A percentile compares a stretch with the other conserved stretches of the same genome.
Evolutionary conservation across 2,888 invertebrate genomes (phyloP).

Genomic region (Sarcophaga rosellei): DNA sequence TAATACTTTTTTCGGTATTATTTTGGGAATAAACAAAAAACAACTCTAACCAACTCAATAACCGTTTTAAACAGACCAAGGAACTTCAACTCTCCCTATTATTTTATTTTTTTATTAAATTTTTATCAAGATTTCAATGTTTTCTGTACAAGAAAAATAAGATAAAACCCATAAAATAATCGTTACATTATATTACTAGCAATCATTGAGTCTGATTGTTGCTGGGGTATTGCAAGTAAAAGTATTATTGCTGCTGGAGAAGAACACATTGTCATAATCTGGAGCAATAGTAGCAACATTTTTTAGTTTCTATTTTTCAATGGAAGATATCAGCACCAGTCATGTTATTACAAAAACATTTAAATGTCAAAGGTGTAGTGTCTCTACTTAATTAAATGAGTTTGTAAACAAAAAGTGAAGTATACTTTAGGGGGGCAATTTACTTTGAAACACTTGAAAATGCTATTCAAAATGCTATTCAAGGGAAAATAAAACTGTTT

Average conservation of each 20-base stretch:
- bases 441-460: constrained; percentile 11
- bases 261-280: background rate
- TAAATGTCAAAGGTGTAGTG: constrained; percentile 25
- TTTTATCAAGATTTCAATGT: background rate
- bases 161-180: constrained; percentile 76
- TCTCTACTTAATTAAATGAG: constrained; percentile 37
- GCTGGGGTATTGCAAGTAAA: constrained; percentile 29
- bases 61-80: too few relatives aligned
- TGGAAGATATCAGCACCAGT: constrained; percentile 13
- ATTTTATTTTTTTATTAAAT: too few relatives aligned
- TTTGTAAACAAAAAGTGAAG: constrained; percentile 5
- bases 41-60: too few relatives aligned
- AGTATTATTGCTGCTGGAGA: background rate
- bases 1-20: too few relatives aligned
- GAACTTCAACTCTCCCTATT: too few relatives aligned
- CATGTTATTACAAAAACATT: background rate
- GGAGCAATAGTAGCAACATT: background rate
- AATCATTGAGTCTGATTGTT: constrained; percentile 80
- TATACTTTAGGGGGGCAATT: constrained; percentile 16
- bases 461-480: background rate
- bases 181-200: constrained; percentile 79
- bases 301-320: constrained; percentile 31
- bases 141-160: constrained; percentile 47
- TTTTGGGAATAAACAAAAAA: too few relatives aligned
- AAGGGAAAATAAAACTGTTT: background rate